Conservation (phyloP, 2,888 invertebrate species). For the Calameuta pallipes region DNA sequence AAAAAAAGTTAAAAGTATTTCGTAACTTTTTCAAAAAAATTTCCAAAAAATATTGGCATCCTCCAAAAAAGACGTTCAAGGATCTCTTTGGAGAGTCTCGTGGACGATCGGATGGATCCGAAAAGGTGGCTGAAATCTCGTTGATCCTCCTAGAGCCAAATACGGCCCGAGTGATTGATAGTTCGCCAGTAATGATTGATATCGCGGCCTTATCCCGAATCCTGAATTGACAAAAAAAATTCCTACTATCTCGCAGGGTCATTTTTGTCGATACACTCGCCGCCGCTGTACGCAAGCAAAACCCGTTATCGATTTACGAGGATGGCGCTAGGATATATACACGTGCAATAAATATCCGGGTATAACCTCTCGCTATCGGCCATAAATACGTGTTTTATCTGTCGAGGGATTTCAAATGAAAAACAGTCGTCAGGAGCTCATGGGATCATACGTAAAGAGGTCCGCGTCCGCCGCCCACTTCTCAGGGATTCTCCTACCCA, state of each 20-base stretch:
- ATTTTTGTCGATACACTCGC: neutral
- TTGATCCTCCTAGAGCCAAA: too few species aligned
- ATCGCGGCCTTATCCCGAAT: neutral
- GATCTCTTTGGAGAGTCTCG: neutral
- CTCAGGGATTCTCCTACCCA: neutral
- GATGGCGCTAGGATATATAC: constrained; percentile 33
- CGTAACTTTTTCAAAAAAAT: too few species aligned
- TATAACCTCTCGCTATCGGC: constrained; percentile 49
- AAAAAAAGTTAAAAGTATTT: too few species aligned
- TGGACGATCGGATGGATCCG: neutral
- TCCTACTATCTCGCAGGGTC: neutral
- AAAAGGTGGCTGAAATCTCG: neutral
- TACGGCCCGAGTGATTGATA: too few species aligned
- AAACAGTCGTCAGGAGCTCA: constrained; percentile 60
- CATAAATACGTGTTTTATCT: constrained; percentile 59
- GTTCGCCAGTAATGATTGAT: too few species aligned
- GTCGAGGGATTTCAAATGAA: constrained; percentile 57
- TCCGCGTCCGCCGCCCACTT: neutral
- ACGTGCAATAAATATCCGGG: constrained; percentile 49
- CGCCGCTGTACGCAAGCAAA: neutral
- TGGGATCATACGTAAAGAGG: constrained; percentile 54
- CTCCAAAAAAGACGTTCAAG: too few species aligned
- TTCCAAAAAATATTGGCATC: too few species aligned
- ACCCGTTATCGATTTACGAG: constrained; percentile 53
- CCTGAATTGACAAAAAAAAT: neutral